Evolutionary conservation across 2,113 vertebrate species (phyloP), one percentile per base, ranked within the genome.

Genomic region (Nothoprocta pentlandii): DNA sequence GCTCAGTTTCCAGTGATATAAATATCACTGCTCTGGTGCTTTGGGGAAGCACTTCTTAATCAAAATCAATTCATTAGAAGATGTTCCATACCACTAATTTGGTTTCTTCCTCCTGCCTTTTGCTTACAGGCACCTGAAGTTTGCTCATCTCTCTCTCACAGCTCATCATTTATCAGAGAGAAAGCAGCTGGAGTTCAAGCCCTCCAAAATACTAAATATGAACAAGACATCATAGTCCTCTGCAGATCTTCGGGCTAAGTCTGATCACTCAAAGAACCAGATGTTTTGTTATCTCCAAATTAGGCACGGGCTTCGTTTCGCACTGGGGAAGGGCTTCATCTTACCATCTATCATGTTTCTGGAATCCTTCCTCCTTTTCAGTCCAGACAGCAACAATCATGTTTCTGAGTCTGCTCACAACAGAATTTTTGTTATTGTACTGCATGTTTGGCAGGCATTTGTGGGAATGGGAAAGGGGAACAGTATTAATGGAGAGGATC

Each of bases 221-320:
- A 97, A 91, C 42, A 95, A 89, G 85, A 96, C 77, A 69, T 74
- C 49, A 5, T 89, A 96, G 84, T 89, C 85, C 70, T 95, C 73
- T 74, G 66, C 75, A 92, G 87, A 96, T 97, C 82, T 92, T 83
- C 63, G 94, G 87, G 68, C 36, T 77, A 87, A 94, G 87, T 95
- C 74, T 88, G 93, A 94, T 95, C 91, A 89, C 75, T 95, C 71
- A 94, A 19, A 7, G 74, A 91, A 85, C 83, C 95, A 98, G 93
- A 97, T 96, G 89, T 95, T 97, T 96, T 91, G 49, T 84, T 94
- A 95, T 96, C 96, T 95, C 76, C 94, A 97, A 95, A 97, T 94
- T 96, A 98, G 92, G 47, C 78, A 95, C 2, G 90, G 91, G 80
- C 92, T 96, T 97, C 61, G 89, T 85, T 95, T 96, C n/a, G 44